These are phyloP conservation scores for Sphaeridia pumilis DNA, from an alignment of 2,888 invertebrate genomes.

Conservation along the genomic window DNA sequence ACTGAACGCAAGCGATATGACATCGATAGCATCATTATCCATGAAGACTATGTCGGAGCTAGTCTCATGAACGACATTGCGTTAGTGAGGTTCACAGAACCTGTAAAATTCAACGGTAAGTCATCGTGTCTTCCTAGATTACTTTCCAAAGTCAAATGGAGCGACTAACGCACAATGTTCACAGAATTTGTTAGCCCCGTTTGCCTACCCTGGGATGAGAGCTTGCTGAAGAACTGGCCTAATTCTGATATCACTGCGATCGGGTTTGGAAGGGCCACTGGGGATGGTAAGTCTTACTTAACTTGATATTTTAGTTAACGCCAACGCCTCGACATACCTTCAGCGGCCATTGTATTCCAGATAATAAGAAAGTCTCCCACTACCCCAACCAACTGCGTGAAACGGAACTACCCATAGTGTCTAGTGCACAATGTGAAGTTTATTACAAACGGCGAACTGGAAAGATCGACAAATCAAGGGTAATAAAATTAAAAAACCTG, in stretches of 20 bases:
- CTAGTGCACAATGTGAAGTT: constrained; percentile 19
- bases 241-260: constrained; percentile 17
- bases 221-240: constrained; percentile 15
- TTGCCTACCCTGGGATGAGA: constrained; percentile 25
- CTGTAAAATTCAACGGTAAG: constrained; percentile 19
- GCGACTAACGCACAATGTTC: not conserved
- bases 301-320: not conserved
- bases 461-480: constrained; percentile 21
- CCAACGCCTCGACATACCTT: not conserved
- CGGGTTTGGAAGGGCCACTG: constrained; percentile 24
- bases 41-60: constrained; percentile 23
- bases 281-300: constrained; percentile 6
- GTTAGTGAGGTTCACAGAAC: constrained; percentile 16
- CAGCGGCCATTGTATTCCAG: constrained; percentile 14
- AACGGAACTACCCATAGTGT: constrained; percentile 17
- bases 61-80: constrained; percentile 25
- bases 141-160: not conserved
- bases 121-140: not conserved
- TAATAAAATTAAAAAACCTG: constrained; percentile 2
- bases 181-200: constrained; percentile 26
- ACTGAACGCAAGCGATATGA: not conserved
- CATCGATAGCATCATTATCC: constrained; percentile 20
- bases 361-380: constrained; percentile 10
- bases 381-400: constrained; percentile 12
- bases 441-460: constrained; percentile 23